Percentiles rank a stretch among this genome's conserved stretches.
phyloP scores from a whole-genome alignment of 2,797 vertebrate species.

The Macrochelys suwanniensis region DNA sequence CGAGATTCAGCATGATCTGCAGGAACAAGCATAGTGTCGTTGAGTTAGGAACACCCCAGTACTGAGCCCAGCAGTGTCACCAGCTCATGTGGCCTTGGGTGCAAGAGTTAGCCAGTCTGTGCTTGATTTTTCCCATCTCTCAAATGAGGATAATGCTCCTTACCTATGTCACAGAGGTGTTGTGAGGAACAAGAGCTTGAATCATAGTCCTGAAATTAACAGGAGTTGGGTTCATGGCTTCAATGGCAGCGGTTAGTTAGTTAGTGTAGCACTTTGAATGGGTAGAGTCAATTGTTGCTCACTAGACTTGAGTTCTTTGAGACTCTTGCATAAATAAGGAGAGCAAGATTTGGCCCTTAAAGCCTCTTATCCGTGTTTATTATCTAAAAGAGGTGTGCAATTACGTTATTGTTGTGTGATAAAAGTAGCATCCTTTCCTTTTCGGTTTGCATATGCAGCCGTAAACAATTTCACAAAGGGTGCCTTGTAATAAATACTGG shows the following conservation, averaged over 20 bases:
- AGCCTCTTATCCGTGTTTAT: background rate
- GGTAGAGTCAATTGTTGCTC: background rate
- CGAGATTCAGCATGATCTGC: fast-evolving
- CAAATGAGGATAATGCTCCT: background rate
- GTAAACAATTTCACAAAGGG: background rate
- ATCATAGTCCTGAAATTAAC: background rate
- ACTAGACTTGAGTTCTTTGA: background rate
- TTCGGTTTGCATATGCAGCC: background rate
- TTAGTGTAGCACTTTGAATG: background rate
- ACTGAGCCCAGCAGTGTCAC: background rate
- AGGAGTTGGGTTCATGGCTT: background rate
- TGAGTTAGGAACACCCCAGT: background rate
- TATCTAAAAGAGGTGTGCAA: fast-evolving
- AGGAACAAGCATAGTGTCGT: fast-evolving
- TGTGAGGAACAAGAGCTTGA: background rate
- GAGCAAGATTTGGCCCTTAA: background rate
- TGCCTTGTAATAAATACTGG: slow-evolving; percentile 7
- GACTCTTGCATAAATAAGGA: slow-evolving; percentile 48
- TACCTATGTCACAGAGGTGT: background rate
- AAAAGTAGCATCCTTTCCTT: background rate
- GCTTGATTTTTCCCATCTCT: background rate
- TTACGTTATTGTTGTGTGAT: background rate
- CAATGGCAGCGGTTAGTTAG: background rate
- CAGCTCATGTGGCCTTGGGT: background rate
- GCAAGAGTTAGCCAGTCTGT: background rate